Conservation (phyloP, 2,113 vertebrate species). For the Plotosus lineatus region DNA sequence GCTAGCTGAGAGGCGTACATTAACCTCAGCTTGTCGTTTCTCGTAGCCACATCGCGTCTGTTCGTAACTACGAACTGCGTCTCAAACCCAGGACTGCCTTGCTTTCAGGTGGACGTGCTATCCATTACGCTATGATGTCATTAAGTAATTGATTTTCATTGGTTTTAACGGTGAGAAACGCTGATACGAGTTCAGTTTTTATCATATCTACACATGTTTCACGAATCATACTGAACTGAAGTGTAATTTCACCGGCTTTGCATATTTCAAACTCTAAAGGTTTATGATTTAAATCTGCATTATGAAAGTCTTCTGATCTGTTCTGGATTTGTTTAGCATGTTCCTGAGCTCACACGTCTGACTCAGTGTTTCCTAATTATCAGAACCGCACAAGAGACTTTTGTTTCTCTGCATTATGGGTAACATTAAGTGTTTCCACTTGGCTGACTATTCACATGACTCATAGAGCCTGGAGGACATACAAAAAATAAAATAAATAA, state of each 20-base stretch:
- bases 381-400: background rate
- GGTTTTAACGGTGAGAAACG: background rate
- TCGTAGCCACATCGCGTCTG: too few species aligned
- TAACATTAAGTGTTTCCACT: background rate
- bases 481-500: background rate
- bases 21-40: too few species aligned
- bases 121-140: too few species aligned
- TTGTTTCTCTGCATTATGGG: conserved; percentile 8
- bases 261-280: background rate
- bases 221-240: background rate
- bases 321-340: conserved; percentile 24
- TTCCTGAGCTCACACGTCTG: conserved; percentile 35
- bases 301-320: conserved; percentile 7
- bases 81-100: too few species aligned
- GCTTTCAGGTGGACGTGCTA: too few species aligned
- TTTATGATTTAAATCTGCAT: conserved; percentile 9
- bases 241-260: background rate
- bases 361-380: conserved; percentile 41
- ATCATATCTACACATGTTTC: background rate
- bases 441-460: background rate
- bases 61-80: too few species aligned
- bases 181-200: background rate
- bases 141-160: background rate
- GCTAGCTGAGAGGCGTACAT: too few species aligned
- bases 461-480: background rate